Evolutionary conservation across 2,888 invertebrate species (phyloP), one percentile per base, ranked within the genome.

Genomic region (Criorhina ranunculi): DNA sequence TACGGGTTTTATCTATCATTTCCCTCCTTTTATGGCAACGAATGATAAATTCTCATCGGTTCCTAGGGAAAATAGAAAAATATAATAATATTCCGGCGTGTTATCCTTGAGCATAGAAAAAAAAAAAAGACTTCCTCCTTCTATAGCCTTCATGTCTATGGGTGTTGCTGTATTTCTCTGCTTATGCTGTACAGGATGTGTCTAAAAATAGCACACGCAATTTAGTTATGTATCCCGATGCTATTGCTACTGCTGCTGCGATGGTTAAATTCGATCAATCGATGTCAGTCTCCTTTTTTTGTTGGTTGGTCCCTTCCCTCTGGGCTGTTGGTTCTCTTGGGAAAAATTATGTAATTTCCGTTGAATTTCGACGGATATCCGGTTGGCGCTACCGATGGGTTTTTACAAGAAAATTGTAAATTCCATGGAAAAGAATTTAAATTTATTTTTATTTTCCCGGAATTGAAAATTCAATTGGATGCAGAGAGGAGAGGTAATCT

Each of bases 341-440:
- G 11, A 19, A 67, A 67, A 83, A 83, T 83, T 73, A 83, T 83
- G 53, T 83, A 78, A 83, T 78, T 83, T 83, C 78, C 78, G 70
- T 73, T 78, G 46, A 78, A 72, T 55, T 83, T 78, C 35, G 12
- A 46, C 82, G 78, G 79, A 83, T 55, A 73, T 83, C 82, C 82
- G 72, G 72, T 78, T 66, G 82, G 40, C 35, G 59, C 66, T 60
- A 42, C 59, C 57, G 53, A 67, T 78, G 59, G 72, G 59, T 42
- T 60, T 82, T 76, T 29, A 31, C 51, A 51, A 37, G 57, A 66
- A 70, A 77, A 69, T 64, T 76, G 49, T 15, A 11, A 15, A 11
- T 1, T 9, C 17, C 24, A 29, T n/a, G 24, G 24, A 24, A n/a
- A 11, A n/a, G n/a, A 49, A 5, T 24, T 11, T 46, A 19, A 46